Evolutionary conservation across 2,797 vertebrate species (phyloP), one percentile per base, ranked within the genome.

Genomic region (Botia kubotai): DNA sequence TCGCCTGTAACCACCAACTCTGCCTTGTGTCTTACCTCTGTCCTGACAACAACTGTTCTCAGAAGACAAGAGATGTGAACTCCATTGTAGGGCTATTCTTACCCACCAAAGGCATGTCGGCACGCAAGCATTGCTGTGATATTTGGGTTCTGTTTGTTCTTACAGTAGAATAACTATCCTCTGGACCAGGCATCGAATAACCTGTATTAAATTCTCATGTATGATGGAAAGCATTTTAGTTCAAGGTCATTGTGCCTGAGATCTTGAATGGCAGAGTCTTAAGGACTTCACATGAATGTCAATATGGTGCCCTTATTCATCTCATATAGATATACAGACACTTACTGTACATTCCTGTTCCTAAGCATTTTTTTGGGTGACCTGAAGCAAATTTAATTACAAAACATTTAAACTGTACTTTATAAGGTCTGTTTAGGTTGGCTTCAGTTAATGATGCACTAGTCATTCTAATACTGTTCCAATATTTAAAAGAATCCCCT

Each of bases 21-120:
- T 19, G 53, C 71, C 66, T 69, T 58, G 72, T 6, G 77, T 84
- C 85, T 89, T 74, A 83, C 85, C 77, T 89, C 75, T 90, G 88
- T 89, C 91, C 85, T 88, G 83, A 90, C 91, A 92, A 95, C 95
- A 95, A 96, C 96, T 93, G 94, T 93, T 91, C 91, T 89, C 84
- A 93, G 93, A 94, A 92, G 91, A 91, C 89, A 85, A 87, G 86
- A 93, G 91, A 89, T 87, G 88, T 86, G 88, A 91, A 10, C 88
- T 90, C 93, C 90, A 96, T 95, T 96, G 94, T 95, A 88, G 88
- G 77, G 94, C 96, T 99, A 98, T 98, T 98, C 97, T 98, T 98
- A 96, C 94, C 92, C 91, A 91, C 91, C 86, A 69, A 29, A 91
- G 93, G 93, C 95, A 96, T 91, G 93, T 93, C 90, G 90, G 89